Base-by-base conservation (phyloP, 2,888 invertebrate genomes). In the Lapara coniferarum region DNA sequence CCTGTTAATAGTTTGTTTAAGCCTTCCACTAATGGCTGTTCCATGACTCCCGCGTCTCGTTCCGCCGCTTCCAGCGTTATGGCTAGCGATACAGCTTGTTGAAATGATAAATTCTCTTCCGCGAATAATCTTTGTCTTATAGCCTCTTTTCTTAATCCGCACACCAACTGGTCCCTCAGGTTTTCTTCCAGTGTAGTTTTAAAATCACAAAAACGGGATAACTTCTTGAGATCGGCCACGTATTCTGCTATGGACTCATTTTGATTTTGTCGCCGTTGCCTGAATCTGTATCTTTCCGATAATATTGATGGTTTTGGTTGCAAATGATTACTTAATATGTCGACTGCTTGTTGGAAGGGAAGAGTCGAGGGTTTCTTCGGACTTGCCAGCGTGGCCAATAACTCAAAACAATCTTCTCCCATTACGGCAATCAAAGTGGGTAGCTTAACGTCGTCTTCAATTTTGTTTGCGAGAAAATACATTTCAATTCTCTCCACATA, bases 81-180 rank as follows among this genome's bases (percentile, higher is more conserved):
- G 10, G 70, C 69, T 14, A 71, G 25, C 10, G 8, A 57, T 1
- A 67, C 57, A 0, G 71, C 69, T 1, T 68, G 66, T 13, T 19
- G 55, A 13, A 66, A 74, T 0, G n/a, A 0, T 13, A 72, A 14
- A 10, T 70, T 37, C 0, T 69, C 67, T 19, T 73, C 72, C 0
- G 71, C 51, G 55, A 74, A 74, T n/a, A 72, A 55, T 8, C 69
- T 56, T 25, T 74, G 72, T 0, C 72, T 46, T 13, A 71, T 71
- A 1, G 53, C 25, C 2, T 74, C 74, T 19, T 63, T 72, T 10
- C 12, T 67, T 1, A 72, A 14, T 0, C 71, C 71, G 14, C 73
- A 71, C 16, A 73, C 70, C 12, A 73, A 57, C 58, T 73, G 71
- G 30, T 68, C 56, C 4, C 30, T 25, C 19, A 71, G 7, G 14